Conservation (phyloP, 2,888 invertebrate species). For the Fissipunctia ypsillon region DNA sequence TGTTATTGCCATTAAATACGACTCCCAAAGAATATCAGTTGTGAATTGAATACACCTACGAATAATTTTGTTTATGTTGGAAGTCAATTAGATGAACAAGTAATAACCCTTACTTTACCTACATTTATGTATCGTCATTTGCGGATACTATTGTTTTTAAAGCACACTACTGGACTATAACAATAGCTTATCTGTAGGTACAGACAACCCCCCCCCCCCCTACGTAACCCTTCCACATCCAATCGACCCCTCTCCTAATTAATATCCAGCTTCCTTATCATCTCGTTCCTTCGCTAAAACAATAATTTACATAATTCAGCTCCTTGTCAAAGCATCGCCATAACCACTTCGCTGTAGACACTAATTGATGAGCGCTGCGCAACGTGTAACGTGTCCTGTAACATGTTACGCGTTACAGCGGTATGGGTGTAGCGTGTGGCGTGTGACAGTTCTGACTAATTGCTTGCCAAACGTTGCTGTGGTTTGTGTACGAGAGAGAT, state of each 20-base stretch:
- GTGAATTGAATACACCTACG: too few relatives aligned
- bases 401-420: constrained; percentile 29
- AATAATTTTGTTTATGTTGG: too few relatives aligned
- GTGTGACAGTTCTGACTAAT: constrained; percentile 60
- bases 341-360: constrained; percentile 49
- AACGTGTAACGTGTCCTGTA: constrained; percentile 42
- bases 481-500: constrained; percentile 23
- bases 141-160: background rate
- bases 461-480: constrained; percentile 40
- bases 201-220: too few relatives aligned
- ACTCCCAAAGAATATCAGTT: background rate
- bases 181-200: background rate
- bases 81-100: background rate
- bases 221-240: constrained; percentile 2
- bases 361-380: constrained; percentile 57
- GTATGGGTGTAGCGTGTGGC: constrained; percentile 24
- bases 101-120: background rate
- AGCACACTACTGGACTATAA: background rate
- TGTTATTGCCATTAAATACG: background rate
- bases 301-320: constrained; percentile 55
- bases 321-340: constrained; percentile 55
- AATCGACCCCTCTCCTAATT: constrained; percentile 29
- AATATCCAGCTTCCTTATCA: constrained; percentile 35
- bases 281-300: constrained; percentile 41
- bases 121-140: background rate